These are phyloP conservation scores for Cylindroiulus punctatus DNA, from an alignment of 2,888 invertebrate genomes.

Conservation along the genomic window DNA sequence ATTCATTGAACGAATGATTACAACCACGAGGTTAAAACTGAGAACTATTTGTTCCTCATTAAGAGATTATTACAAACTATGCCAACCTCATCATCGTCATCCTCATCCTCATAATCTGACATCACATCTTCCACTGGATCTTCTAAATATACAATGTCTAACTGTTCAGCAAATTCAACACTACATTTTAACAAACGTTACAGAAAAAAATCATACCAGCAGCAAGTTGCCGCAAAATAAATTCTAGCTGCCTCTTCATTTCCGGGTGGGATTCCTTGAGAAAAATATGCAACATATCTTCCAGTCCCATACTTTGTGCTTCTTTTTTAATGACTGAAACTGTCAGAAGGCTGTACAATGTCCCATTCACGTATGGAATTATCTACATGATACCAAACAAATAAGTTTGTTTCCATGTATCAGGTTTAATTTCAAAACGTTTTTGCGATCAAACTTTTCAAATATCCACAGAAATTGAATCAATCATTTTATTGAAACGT, in stretches of 20 bases:
- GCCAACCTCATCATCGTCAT: constrained; percentile 64
- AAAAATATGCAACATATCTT: constrained; percentile 65
- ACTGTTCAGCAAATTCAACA: not conserved
- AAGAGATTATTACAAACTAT: too few species aligned
- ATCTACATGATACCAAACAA: constrained; percentile 64
- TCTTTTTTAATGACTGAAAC: constrained; percentile 68
- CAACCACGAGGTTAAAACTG: too few species aligned
- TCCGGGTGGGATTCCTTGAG: constrained; percentile 64
- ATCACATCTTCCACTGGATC: constrained; percentile 57
- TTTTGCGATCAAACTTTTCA: too few species aligned
- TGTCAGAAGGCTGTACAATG: constrained; percentile 69
- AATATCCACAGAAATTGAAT: too few species aligned
- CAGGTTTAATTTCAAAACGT: constrained; percentile 51
- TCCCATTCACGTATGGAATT: constrained; percentile 70
- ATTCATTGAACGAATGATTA: too few species aligned
- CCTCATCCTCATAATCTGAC: constrained; percentile 59
- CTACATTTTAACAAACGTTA: not conserved
- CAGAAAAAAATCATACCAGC: constrained; percentile 58
- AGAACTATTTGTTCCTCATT: too few species aligned
- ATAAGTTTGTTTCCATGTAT: constrained; percentile 49
- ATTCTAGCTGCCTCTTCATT: constrained; percentile 67
- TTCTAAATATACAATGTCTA: constrained; percentile 52
- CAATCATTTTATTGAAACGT: too few species aligned
- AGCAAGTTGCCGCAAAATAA: constrained; percentile 67
- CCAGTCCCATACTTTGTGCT: constrained; percentile 68